Base-by-base conservation (phyloP, 2,797 vertebrate genomes). In the Rhodeus uyekii region DNA sequence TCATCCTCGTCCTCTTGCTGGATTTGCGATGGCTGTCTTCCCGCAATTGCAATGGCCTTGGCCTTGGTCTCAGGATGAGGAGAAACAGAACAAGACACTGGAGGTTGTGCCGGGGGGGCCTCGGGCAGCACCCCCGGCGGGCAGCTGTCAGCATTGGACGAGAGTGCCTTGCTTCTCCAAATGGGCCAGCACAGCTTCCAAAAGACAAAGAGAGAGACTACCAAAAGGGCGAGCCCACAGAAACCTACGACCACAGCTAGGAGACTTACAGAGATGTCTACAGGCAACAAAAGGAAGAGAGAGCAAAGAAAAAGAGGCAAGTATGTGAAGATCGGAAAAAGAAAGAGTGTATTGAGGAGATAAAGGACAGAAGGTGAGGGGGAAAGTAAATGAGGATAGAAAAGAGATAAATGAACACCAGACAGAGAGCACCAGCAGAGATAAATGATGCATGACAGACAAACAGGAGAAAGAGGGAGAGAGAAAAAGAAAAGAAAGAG, bases 101-200 rank as follows among this genome's bases (percentile, higher is more conserved):
- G 78, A 18, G 90, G 82, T 80, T 50, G 78, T 48, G 88, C 82
- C 0, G 92, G 90, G 0, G 95, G 95, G 13, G 91, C 94, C 80
- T 93, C 93, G 0, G 90, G 94, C 72, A 96, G 94, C 10, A 91
- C 88, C 86, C 93, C 96, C 32, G 90, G 96, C 0, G 95, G 94
- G 74, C 93, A 91, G 89, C 92, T 92, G 34, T 90, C 94, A 8
- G 87, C 27, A 0, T 94, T 95, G 42, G 93, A 90, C 22, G 93
- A 91, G 74, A 97, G 83, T 1, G 96, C 94, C 90, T 99, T 99
- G 92, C 94, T 99, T 90, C 95, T 96, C 98, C 97, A 99, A 88
- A 96, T 95, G 39, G 98, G 98, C 98, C 97, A 98, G 83, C 98
- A 99, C 90, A 99, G 91, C 93, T 99, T 99, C 98, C 98, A 99